phyloP scores from a whole-genome alignment of 2,797 vertebrate species.

The Rhynchonycteris naso region DNA sequence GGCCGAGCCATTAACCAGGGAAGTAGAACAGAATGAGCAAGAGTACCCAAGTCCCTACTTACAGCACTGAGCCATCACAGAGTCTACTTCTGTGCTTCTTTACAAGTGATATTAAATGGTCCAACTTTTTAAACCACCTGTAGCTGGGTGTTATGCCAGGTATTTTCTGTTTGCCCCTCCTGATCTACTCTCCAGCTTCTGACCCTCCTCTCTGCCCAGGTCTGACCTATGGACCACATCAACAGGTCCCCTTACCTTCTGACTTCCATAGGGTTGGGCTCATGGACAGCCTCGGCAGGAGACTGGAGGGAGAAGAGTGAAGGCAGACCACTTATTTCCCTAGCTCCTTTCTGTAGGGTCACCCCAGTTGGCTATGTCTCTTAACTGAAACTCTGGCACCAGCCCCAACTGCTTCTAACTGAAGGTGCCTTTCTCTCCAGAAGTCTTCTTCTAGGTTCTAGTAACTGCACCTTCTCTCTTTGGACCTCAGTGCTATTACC shows the following conservation, averaged over 20 bases:
- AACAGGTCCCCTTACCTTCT: neutral
- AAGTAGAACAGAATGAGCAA: neutral
- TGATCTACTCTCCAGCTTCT: conserved; percentile 2
- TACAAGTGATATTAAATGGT: neutral
- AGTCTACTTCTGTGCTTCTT: conserved; percentile 15
- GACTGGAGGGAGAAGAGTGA: neutral
- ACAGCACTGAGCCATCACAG: neutral
- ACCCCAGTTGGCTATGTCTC: neutral
- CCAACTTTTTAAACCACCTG: conserved; percentile 15
- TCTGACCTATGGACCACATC: neutral
- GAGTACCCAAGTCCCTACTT: neutral
- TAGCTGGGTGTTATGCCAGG: neutral
- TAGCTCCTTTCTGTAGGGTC: neutral
- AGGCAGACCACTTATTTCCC: neutral
- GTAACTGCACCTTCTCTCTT: neutral
- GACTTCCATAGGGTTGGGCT: neutral
- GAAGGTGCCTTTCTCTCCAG: conserved; percentile 19
- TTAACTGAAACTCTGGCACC: conserved; percentile 10
- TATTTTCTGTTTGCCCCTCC: neutral
- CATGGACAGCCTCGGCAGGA: neutral
- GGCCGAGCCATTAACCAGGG: neutral
- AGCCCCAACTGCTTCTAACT: neutral
- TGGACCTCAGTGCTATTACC: neutral
- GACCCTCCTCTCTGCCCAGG: neutral
- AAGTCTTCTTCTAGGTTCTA: conserved; percentile 23